Conservation (phyloP, 2,113 vertebrate genomes). For the Scomber japonicus region DNA sequence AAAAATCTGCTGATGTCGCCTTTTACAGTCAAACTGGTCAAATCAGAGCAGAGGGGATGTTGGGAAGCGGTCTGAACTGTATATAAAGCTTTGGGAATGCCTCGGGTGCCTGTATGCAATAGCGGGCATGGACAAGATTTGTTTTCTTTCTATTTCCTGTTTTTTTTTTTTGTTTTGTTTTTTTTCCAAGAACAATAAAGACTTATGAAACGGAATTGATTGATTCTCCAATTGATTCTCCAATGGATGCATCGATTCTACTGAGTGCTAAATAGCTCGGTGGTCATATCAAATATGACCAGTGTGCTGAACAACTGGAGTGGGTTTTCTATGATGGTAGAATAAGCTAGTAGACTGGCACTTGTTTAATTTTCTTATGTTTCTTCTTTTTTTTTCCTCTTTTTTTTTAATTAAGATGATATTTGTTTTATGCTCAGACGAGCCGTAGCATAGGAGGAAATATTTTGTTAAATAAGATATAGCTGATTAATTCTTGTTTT, state of each 20-base stretch:
- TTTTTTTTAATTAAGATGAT: slow-evolving; percentile 34
- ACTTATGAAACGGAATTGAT: slow-evolving; percentile 64
- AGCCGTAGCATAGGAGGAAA: slow-evolving; percentile 78
- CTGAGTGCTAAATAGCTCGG: slow-evolving; percentile 74
- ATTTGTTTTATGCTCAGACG: slow-evolving; percentile 69
- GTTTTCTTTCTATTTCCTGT: slow-evolving; percentile 37
- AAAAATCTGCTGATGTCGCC: slow-evolving; percentile 8
- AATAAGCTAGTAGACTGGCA: slow-evolving; percentile 81
- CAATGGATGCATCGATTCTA: slow-evolving; percentile 66
- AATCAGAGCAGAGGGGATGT: slow-evolving; percentile 11
- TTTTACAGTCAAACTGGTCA: slow-evolving; percentile 11
- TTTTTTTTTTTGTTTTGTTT: neutral
- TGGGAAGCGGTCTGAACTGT: slow-evolving; percentile 51
- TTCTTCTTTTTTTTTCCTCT: slow-evolving; percentile 50
- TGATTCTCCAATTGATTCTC: slow-evolving; percentile 76
- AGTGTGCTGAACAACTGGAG: slow-evolving; percentile 71
- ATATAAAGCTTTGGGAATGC: slow-evolving; percentile 72
- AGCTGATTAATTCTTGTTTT: slow-evolving; percentile 67
- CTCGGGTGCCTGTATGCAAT: slow-evolving; percentile 74
- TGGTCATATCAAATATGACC: slow-evolving; percentile 84
- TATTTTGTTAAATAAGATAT: slow-evolving; percentile 70
- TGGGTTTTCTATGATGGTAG: slow-evolving; percentile 78
- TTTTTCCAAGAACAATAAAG: slow-evolving; percentile 56
- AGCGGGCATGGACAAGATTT: slow-evolving; percentile 44
- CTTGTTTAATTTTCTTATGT: slow-evolving; percentile 65